Percentiles rank a stretch among this genome's conserved stretches.
These are phyloP conservation scores for Heliconius erato DNA, from an alignment of 2,888 invertebrate genomes.

Conservation along the genomic window DNA sequence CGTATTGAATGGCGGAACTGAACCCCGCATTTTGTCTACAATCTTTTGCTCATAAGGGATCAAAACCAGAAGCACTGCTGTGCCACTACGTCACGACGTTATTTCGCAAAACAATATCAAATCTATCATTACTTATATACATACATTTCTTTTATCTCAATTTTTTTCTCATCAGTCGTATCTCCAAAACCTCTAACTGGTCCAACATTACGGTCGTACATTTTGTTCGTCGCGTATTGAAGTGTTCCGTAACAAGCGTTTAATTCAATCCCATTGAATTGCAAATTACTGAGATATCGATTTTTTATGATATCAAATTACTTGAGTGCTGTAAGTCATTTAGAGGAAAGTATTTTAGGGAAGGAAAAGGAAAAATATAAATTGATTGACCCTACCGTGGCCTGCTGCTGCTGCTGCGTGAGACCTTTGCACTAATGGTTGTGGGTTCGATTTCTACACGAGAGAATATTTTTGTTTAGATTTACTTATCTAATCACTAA, in stretches of 20 bases:
- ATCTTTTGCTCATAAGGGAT: too few relatives aligned
- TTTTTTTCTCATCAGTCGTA: background rate
- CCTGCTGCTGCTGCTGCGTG: background rate
- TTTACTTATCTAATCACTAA: too few relatives aligned
- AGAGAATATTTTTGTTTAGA: too few relatives aligned
- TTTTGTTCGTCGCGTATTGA: constrained; percentile 31
- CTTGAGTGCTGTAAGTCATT: constrained; percentile 18
- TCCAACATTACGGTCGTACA: constrained; percentile 36
- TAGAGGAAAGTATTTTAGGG: background rate
- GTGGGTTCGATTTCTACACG: background rate
- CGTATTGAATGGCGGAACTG: too few relatives aligned
- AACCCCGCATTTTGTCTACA: too few relatives aligned
- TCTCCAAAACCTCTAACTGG: background rate
- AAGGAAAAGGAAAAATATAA: background rate
- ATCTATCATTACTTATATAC: too few relatives aligned
- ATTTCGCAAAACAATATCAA: too few relatives aligned
- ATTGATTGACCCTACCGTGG: background rate
- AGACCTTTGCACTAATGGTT: background rate
- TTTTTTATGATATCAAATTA: constrained; percentile 27
- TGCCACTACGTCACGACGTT: too few relatives aligned
- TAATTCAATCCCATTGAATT: constrained; percentile 57
- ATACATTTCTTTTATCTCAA: background rate
- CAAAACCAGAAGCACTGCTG: too few relatives aligned
- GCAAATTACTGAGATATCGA: constrained; percentile 50
- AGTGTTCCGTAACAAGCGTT: constrained; percentile 56